Percentiles rank a stretch among this genome's conserved stretches.
Conservation (phyloP, 2,797 vertebrate species). For the Phrynocephalus guinanensis region DNA sequence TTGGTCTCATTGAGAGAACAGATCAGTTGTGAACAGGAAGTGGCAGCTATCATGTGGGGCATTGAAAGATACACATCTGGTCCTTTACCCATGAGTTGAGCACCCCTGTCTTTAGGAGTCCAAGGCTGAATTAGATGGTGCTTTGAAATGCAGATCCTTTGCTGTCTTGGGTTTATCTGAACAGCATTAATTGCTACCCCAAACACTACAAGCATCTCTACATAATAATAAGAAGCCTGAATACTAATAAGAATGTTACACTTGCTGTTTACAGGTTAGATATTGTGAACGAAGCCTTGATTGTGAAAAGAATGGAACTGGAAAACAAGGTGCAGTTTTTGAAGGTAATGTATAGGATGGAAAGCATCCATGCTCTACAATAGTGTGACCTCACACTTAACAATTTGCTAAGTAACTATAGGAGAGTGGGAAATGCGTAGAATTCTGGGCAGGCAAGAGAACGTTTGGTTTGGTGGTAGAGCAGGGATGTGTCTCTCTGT, state of each 20-base stretch:
- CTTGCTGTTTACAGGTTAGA: constrained; percentile 82
- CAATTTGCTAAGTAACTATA: too few relatives aligned
- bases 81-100: too few relatives aligned
- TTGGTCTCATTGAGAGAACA: too few relatives aligned
- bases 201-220: not conserved
- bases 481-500: not conserved
- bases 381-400: not conserved
- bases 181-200: not conserved
- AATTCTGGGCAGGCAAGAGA: fast-evolving
- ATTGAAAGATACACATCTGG: too few relatives aligned
- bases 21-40: too few relatives aligned
- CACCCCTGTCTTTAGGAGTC: too few relatives aligned
- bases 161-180: not conserved
- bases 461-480: not conserved
- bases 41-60: too few relatives aligned
- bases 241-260: not conserved
- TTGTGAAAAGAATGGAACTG: constrained; percentile 88
- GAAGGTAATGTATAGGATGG: constrained; percentile 77
- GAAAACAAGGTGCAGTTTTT: constrained; percentile 87
- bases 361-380: fast-evolving
- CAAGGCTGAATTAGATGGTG: not conserved
- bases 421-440: not conserved
- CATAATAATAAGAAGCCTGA: not conserved
- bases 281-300: constrained; percentile 85
- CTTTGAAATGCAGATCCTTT: not conserved